Percentiles rank a stretch among this genome's conserved stretches.
phyloP scores from a whole-genome alignment of 2,888 invertebrate genomes.

The Chaitophorus viminalis region DNA sequence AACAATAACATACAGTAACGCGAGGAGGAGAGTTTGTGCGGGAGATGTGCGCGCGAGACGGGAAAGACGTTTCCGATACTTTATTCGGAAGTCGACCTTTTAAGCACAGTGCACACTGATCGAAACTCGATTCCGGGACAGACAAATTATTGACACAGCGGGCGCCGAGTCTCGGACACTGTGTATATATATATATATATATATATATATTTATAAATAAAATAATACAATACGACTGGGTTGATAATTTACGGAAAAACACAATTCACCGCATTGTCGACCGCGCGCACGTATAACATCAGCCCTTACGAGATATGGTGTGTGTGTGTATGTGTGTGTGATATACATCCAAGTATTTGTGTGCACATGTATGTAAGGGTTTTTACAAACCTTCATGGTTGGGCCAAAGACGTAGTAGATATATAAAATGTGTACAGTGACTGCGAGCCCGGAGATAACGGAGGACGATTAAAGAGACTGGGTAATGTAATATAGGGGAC shows the following conservation, averaged over 20 bases:
- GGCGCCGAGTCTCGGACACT: not conserved
- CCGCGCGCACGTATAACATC: not conserved
- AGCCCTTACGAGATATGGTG: not conserved
- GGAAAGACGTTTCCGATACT: constrained; percentile 7
- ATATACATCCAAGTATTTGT: not conserved
- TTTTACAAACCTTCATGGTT: constrained; percentile 24
- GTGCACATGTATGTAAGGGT: constrained; percentile 3
- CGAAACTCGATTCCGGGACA: constrained; percentile 35
- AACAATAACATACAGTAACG: not conserved
- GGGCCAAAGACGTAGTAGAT: constrained; percentile 28
- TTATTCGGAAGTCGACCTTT: constrained; percentile 42
- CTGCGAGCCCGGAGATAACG: constrained; percentile 48
- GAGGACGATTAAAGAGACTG: constrained; percentile 39
- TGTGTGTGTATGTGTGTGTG: not conserved
- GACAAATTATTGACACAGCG: constrained; percentile 54
- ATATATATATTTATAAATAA: not conserved
- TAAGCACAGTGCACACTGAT: constrained; percentile 9
- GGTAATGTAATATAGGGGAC: constrained; percentile 27
- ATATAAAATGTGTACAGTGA: not conserved
- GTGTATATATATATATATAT: not conserved
- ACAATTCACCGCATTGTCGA: constrained; percentile 24
- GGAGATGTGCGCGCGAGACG: not conserved
- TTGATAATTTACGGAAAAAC: constrained; percentile 45
- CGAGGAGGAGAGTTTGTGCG: not conserved
- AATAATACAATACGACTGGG: not conserved